Percentiles rank a stretch among this genome's conserved stretches.
Conservation (phyloP, 2,888 invertebrate genomes). For the Abscondita cerata region DNA sequence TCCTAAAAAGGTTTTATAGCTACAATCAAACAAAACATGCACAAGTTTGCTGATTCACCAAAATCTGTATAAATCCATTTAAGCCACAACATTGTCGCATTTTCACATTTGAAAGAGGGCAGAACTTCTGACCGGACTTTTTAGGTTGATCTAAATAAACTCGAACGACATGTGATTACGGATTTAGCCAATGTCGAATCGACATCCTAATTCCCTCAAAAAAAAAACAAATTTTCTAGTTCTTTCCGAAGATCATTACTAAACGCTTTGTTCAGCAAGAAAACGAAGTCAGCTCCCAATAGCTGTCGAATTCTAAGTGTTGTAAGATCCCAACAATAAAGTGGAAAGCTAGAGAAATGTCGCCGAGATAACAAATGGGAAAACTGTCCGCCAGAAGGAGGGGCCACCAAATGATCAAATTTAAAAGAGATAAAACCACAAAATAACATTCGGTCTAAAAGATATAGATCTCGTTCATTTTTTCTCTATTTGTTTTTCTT, state of each 20-base stretch:
- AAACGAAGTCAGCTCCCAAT: conserved; percentile 51
- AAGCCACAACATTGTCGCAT: conserved; percentile 49
- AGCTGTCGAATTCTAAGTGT: conserved; percentile 55
- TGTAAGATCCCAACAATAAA: conserved; percentile 53
- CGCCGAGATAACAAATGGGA: conserved; percentile 55
- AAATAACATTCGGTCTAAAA: conserved; percentile 2
- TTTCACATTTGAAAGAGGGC: conserved; percentile 45
- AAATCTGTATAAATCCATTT: conserved; percentile 44
- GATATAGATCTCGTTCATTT: background rate
- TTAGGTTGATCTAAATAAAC: conserved; percentile 30
- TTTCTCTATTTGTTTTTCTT: too few species aligned
- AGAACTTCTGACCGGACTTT: conserved; percentile 29
- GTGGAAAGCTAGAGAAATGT: conserved; percentile 49
- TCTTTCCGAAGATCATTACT: conserved; percentile 54
- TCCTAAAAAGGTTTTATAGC: conserved; percentile 36
- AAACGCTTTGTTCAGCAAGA: conserved; percentile 60
- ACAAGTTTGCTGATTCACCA: conserved; percentile 47
- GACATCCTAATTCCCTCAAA: conserved; percentile 39
- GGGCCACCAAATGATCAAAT: conserved; percentile 52
- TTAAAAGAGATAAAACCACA: conserved; percentile 48
- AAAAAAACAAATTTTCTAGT: conserved; percentile 44
- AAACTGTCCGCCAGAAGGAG: conserved; percentile 51
- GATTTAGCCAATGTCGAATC: conserved; percentile 44
- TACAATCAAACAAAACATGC: conserved; percentile 36
- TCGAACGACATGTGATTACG: conserved; percentile 42